These are phyloP conservation scores for Abrostola triplasia DNA, from an alignment of 2,888 invertebrate genomes.

Conservation along the genomic window DNA sequence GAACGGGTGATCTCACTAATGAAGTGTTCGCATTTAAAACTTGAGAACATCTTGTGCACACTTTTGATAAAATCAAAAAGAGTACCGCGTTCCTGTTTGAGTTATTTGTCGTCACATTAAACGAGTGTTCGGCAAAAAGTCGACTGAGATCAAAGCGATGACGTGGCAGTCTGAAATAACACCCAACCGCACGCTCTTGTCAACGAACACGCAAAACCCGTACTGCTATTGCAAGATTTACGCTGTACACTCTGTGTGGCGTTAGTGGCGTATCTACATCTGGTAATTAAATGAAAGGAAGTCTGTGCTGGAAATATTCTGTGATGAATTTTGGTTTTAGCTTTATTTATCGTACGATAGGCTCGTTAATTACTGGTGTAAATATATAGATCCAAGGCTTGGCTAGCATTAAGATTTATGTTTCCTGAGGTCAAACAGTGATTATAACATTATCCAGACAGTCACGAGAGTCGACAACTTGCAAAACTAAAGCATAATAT, in stretches of 20 bases:
- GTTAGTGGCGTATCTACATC: conserved; percentile 6
- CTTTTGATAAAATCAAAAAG: conserved; percentile 83
- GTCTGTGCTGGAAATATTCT: conserved; percentile 1
- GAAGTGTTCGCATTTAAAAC: conserved; percentile 81
- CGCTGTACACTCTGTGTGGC: conserved; percentile 16
- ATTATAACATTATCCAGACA: neutral
- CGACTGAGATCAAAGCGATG: conserved; percentile 83
- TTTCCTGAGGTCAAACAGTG: neutral
- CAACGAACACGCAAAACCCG: conserved; percentile 56
- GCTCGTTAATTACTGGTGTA: conserved; percentile 1
- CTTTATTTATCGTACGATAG: conserved; percentile 1
- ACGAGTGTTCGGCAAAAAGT: conserved; percentile 84
- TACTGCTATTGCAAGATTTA: conserved; percentile 53
- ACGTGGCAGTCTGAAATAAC: conserved; percentile 83
- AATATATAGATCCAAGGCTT: neutral
- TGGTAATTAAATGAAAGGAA: conserved; percentile 27
- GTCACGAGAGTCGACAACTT: neutral
- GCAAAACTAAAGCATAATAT: neutral
- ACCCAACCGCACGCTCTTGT: conserved; percentile 72
- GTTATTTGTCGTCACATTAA: conserved; percentile 88
- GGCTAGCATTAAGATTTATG: neutral
- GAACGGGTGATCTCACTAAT: conserved; percentile 81
- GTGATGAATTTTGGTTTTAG: conserved; percentile 4
- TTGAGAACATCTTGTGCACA: conserved; percentile 72
- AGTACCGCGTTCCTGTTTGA: conserved; percentile 78